Percentiles rank a stretch among this genome's conserved stretches.
phyloP scores from a whole-genome alignment of 2,888 invertebrate genomes.

The Agriopis marginaria region DNA sequence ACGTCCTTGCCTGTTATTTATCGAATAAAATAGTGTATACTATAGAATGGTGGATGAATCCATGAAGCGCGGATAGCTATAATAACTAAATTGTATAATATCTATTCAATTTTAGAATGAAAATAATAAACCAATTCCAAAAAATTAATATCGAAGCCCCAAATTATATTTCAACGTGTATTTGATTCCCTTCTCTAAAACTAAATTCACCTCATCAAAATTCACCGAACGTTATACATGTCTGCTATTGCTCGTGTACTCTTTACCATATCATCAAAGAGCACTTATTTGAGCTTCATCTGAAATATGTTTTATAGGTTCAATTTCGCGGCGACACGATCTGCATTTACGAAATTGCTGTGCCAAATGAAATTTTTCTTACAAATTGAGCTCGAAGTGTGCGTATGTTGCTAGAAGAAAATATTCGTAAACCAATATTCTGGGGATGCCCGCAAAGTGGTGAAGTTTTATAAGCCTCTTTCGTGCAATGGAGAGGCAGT shows the following conservation, averaged over 20 bases:
- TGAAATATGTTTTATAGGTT: conserved; percentile 36
- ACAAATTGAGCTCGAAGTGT: conserved; percentile 43
- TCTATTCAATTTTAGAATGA: neutral
- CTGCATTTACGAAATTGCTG: conserved; percentile 41
- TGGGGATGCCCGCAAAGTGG: conserved; percentile 36
- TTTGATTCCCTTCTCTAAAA: conserved; percentile 18
- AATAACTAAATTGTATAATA: no score
- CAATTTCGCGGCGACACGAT: conserved; percentile 35
- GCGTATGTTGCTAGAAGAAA: conserved; percentile 34
- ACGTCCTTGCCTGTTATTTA: no score
- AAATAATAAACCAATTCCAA: neutral
- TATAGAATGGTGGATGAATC: no score
- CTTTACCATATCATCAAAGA: conserved; percentile 36
- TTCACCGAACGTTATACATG: conserved; percentile 18
- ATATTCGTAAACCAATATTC: conserved; percentile 47
- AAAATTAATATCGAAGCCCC: neutral
- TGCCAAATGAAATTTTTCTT: conserved; percentile 45
- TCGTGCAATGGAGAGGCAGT: conserved; percentile 19
- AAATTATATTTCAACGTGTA: conserved; percentile 13
- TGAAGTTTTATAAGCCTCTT: conserved; percentile 42
- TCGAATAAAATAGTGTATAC: no score
- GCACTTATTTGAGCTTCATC: conserved; percentile 34
- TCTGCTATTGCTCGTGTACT: conserved; percentile 25
- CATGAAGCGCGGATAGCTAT: no score
- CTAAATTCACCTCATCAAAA: conserved; percentile 30